Percentiles rank a stretch among this genome's conserved stretches.
phyloP scores from a whole-genome alignment of 2,888 invertebrate species.

The Pyrrhosoma nymphula region DNA sequence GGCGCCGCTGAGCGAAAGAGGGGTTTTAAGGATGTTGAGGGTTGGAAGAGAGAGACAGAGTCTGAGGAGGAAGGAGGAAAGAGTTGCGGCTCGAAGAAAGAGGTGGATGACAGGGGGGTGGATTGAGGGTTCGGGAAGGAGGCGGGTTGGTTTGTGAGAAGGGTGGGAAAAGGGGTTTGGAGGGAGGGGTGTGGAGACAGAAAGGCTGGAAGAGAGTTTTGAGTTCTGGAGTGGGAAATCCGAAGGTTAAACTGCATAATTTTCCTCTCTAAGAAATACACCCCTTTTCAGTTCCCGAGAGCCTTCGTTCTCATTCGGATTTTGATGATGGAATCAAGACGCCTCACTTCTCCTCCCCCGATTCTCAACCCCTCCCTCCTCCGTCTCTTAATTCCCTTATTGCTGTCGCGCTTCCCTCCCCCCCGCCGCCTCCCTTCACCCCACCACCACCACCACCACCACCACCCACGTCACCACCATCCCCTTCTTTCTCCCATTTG shows the following conservation, averaged over 20 bases:
- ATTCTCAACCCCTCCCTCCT: background rate
- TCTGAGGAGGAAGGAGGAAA: background rate
- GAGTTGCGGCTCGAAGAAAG: slow-evolving; percentile 1
- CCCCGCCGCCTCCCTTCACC: background rate
- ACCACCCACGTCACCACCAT: background rate
- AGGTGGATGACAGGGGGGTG: background rate
- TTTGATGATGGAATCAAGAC: slow-evolving; percentile 52
- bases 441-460: background rate
- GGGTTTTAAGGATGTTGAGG: background rate
- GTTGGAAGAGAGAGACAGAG: background rate
- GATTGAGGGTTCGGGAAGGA: background rate
- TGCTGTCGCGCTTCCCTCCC: background rate
- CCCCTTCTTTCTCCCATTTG: slow-evolving; percentile 9
- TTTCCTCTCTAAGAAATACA: slow-evolving; percentile 65
- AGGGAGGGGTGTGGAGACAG: background rate
- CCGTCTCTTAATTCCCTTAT: slow-evolving; percentile 47
- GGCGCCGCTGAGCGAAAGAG: background rate
- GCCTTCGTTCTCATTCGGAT: slow-evolving; percentile 51
- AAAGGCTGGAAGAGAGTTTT: background rate
- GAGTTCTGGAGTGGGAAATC: slow-evolving; percentile 49
- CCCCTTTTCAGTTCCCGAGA: slow-evolving; percentile 55
- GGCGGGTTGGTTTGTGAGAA: background rate
- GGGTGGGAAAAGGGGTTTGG: background rate
- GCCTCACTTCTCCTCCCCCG: background rate
- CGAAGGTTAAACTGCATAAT: slow-evolving; percentile 66